A percentile compares a stretch with the other conserved stretches of the same genome.
Evolutionary conservation across 2,797 vertebrate species (phyloP).

Genomic region (Falco peregrinus): DNA sequence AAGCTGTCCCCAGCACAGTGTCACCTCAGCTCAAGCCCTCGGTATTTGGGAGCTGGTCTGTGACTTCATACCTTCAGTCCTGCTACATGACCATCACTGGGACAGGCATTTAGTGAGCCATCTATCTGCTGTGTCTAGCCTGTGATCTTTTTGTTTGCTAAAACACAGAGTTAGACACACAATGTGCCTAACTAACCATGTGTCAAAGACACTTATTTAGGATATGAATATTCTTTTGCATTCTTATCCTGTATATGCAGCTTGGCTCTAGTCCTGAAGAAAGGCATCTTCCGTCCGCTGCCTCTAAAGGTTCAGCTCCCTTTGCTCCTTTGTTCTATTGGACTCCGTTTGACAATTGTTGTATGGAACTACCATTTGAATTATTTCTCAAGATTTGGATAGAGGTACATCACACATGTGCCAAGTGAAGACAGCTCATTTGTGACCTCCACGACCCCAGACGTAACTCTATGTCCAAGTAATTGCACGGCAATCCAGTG

Average conservation of each 20-base stretch:
- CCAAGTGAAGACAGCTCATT: neutral
- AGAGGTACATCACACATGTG: neutral
- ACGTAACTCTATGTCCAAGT: neutral
- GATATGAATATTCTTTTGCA: neutral
- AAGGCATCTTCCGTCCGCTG: neutral
- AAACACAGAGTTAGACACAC: neutral
- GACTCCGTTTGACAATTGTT: neutral
- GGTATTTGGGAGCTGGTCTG: neutral
- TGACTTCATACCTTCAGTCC: fast-evolving
- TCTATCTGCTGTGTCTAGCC: neutral
- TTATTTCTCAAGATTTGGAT: neutral
- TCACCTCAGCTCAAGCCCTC: neutral
- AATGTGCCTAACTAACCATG: too few species aligned
- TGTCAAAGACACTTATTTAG: neutral
- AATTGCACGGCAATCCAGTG: neutral
- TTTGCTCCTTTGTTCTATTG: neutral
- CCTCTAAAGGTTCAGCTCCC: neutral
- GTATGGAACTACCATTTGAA: neutral
- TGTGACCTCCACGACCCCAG: neutral
- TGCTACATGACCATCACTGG: fast-evolving
- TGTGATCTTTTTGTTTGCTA: neutral
- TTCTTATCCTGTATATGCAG: neutral
- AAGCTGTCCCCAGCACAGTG: neutral
- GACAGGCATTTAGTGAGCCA: neutral
- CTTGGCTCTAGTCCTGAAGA: neutral